A percentile compares a stretch with the other conserved stretches of the same genome.
Evolutionary conservation across 1,140 invertebrate genomes (phyloP).

Genomic region (Papilio glaucus): DNA sequence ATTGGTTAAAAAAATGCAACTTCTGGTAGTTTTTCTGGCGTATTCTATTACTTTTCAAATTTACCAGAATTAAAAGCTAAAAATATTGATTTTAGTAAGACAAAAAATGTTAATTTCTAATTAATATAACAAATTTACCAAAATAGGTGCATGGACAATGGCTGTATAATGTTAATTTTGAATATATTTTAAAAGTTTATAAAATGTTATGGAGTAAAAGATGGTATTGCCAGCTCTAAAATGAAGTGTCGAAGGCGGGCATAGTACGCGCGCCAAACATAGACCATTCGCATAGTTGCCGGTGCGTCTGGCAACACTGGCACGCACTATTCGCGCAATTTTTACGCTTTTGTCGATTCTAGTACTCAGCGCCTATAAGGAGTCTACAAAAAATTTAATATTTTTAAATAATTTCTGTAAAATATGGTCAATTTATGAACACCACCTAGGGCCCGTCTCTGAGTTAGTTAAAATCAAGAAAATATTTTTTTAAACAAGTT

Average conservation of each 20-base stretch:
- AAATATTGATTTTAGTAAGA: not conserved
- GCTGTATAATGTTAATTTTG: not conserved
- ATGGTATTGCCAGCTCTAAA: constrained; percentile 2
- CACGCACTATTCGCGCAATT: constrained; percentile 64
- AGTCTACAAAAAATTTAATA: constrained; percentile 72
- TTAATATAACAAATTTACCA: not conserved
- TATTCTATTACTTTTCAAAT: not conserved
- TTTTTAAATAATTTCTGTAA: constrained; percentile 59
- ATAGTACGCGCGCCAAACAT: not conserved
- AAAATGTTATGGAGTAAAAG: not conserved
- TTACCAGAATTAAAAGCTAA: not conserved
- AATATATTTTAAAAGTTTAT: not conserved
- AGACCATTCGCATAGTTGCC: constrained; percentile 53
- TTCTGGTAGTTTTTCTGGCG: not conserved
- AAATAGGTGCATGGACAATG: not conserved
- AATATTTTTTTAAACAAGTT: not conserved
- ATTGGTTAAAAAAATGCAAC: not conserved
- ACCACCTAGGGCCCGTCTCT: constrained; percentile 41
- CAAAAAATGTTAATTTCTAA: not conserved
- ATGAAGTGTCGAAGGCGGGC: not conserved
- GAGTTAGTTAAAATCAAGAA: not conserved
- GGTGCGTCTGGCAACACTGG: constrained; percentile 74
- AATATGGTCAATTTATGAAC: constrained; percentile 57
- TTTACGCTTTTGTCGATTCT: constrained; percentile 61
- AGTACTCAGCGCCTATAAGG: constrained; percentile 76